Evolutionary conservation across 2,113 vertebrate species (phyloP).

Genomic region (Oryzias melastigma): DNA sequence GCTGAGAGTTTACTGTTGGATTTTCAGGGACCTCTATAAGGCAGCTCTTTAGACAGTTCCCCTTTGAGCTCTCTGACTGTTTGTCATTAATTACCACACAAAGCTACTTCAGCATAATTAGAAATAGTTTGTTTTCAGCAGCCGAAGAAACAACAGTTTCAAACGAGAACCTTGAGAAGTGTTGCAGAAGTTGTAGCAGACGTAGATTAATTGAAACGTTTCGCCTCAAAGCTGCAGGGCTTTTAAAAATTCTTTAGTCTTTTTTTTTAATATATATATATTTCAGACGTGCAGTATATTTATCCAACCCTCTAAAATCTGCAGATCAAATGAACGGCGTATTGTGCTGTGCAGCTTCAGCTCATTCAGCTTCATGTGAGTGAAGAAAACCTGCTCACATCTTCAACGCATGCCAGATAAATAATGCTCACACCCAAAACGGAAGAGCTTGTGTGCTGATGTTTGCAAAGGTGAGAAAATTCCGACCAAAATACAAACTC

Average conservation of each 20-base stretch:
- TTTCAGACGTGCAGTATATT: too few species aligned
- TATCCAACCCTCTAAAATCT: too few species aligned
- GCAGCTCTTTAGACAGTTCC: conserved; percentile 20
- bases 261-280: too few species aligned
- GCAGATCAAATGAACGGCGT: too few species aligned
- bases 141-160: conserved; percentile 9
- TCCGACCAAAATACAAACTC: too few species aligned
- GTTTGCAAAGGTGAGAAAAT: neutral
- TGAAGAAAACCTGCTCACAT: neutral
- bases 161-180: conserved; percentile 14
- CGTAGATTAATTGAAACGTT: conserved; percentile 1
- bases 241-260: neutral
- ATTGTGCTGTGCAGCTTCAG: too few species aligned
- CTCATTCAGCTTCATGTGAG: too few species aligned
- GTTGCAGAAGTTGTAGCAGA: neutral
- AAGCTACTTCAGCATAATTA: conserved; percentile 21
- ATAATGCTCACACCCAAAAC: neutral
- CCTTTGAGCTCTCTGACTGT: conserved; percentile 6
- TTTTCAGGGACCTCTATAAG: conserved; percentile 12
- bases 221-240: neutral
- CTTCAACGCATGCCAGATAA: neutral
- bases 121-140: conserved; percentile 24
- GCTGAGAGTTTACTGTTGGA: conserved; percentile 17
- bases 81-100: conserved; percentile 27
- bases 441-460: neutral